These are phyloP conservation scores for Drepana falcataria DNA, from an alignment of 2,888 invertebrate species.

Conservation along the genomic window DNA sequence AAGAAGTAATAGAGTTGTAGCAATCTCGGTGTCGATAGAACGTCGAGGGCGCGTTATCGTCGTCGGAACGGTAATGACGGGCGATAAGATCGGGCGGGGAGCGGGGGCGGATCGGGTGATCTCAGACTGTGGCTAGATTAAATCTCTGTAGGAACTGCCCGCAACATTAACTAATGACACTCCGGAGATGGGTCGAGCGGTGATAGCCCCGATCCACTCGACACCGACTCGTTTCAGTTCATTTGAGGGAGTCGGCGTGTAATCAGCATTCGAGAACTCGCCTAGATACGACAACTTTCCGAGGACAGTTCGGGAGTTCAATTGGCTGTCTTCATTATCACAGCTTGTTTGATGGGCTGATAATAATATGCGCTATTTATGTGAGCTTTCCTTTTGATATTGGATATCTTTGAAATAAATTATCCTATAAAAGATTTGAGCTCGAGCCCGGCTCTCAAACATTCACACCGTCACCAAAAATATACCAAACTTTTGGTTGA, in stretches of 20 bases:
- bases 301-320: slow-evolving; percentile 24
- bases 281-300: slow-evolving; percentile 28
- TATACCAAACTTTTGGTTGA: not conserved
- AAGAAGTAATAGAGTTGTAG: slow-evolving; percentile 44
- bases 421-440: not conserved
- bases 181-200: slow-evolving; percentile 43
- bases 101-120: slow-evolving; percentile 49
- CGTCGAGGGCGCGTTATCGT: slow-evolving; percentile 45
- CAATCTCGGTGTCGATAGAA: slow-evolving; percentile 32
- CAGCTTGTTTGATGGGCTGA: slow-evolving; percentile 18
- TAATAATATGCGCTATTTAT: slow-evolving; percentile 10
- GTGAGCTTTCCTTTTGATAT: not conserved
- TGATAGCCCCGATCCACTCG: slow-evolving; percentile 42
- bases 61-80: slow-evolving; percentile 50
- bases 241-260: slow-evolving; percentile 38
- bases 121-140: slow-evolving; percentile 49
- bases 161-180: slow-evolving; percentile 69
- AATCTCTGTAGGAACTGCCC: slow-evolving; percentile 57
- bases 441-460: not conserved
- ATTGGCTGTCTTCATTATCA: slow-evolving; percentile 28
- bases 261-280: slow-evolving; percentile 41
- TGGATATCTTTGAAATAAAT: not conserved
- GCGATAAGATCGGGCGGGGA: slow-evolving; percentile 33
- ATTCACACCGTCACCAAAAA: not conserved
- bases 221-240: slow-evolving; percentile 44